A percentile compares a stretch with the other conserved stretches of the same genome.
Evolutionary conservation across 92 coral and sea anemone species (phyloP).

Genomic region (Muricea muricata): DNA sequence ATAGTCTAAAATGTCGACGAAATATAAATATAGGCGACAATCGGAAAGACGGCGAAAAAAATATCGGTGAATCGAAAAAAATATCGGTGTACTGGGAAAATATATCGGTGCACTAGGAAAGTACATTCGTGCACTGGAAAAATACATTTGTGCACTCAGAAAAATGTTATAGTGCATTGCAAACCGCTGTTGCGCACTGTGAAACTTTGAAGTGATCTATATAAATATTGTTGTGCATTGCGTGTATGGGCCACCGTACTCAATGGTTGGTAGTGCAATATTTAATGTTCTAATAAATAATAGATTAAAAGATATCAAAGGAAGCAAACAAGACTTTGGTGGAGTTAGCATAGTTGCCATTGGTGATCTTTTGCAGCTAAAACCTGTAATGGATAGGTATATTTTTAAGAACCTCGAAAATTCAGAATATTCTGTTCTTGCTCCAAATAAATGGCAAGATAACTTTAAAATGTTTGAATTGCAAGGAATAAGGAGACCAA

Average conservation of each 20-base stretch:
- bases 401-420: too few species aligned
- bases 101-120: conserved; percentile 26
- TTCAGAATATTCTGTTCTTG: too few species aligned
- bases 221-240: conserved; percentile 33
- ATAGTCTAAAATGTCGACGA: neutral
- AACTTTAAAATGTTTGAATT: too few species aligned
- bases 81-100: conserved; percentile 21
- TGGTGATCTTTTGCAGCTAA: too few species aligned
- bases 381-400: too few species aligned
- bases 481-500: too few species aligned
- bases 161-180: conserved; percentile 24
- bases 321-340: too few species aligned
- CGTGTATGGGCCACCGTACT: conserved; percentile 5
- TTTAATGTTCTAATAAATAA: too few species aligned
- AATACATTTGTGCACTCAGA: neutral
- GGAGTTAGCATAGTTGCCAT: too few species aligned
- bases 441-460: too few species aligned
- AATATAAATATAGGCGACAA: neutral
- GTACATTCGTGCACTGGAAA: conserved; percentile 28
- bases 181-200: conserved; percentile 18
- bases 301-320: too few species aligned
- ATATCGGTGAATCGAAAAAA: conserved; percentile 22
- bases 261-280: too few species aligned
- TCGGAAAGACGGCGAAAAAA: neutral
- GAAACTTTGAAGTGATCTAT: conserved; percentile 1